Conservation (phyloP, 2,797 vertebrate genomes). For the Botia kubotai region DNA sequence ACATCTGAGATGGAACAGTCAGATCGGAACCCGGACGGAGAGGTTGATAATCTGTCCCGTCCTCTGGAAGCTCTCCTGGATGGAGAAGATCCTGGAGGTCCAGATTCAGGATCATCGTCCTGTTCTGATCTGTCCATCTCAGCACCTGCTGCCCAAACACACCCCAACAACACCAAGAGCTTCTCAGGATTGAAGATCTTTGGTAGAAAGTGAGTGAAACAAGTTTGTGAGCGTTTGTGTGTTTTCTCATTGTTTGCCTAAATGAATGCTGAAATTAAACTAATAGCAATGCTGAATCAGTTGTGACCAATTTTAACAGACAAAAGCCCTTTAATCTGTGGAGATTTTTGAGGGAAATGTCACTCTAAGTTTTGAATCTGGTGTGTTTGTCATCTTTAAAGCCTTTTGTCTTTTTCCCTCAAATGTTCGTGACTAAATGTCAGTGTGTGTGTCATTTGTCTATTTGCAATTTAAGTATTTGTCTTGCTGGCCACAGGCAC, state of each 20-base stretch:
- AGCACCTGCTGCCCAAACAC: conserved; percentile 61
- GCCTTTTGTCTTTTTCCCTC: not conserved
- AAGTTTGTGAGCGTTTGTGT: not conserved
- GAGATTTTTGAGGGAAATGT: not conserved
- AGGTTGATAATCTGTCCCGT: conserved; percentile 55
- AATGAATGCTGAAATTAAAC: not conserved
- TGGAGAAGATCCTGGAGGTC: conserved; percentile 68
- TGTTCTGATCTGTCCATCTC: conserved; percentile 71
- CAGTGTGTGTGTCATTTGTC: not conserved
- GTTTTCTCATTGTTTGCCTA: not conserved
- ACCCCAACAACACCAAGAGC: conserved; percentile 80
- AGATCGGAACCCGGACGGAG: conserved; percentile 69
- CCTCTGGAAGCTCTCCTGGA: conserved; percentile 66
- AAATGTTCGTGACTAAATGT: conserved; percentile 2
- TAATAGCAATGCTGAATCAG: not conserved
- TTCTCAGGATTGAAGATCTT: conserved; percentile 90
- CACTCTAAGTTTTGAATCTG: not conserved
- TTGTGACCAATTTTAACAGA: not conserved
- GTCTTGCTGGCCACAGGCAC: conserved; percentile 27
- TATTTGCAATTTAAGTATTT: conserved; percentile 40
- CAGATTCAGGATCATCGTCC: conserved; percentile 67
- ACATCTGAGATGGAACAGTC: conserved; percentile 55
- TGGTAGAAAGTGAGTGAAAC: conserved; percentile 86
- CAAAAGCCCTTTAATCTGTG: not conserved
- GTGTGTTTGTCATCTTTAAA: not conserved